phyloP scores from a whole-genome alignment of 2,113 vertebrate species.

The Sturnus vulgaris region DNA sequence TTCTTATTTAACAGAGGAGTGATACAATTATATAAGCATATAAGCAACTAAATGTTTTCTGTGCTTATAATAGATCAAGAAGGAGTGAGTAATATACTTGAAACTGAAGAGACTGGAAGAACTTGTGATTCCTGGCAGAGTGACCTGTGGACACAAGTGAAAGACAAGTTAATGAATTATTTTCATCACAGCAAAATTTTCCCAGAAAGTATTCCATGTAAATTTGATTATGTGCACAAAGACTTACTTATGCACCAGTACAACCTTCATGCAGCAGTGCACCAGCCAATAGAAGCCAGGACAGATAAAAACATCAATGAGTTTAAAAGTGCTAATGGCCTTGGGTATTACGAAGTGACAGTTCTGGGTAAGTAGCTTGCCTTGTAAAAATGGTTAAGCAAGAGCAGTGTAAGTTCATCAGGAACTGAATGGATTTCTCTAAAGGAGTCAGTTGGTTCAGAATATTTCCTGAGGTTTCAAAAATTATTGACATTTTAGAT shows the following conservation, averaged over 20 bases:
- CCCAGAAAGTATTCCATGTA: constrained; percentile 79
- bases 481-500: not conserved
- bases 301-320: not conserved
- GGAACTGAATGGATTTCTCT: not conserved
- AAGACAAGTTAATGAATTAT: constrained; percentile 70
- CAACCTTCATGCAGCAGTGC: constrained; percentile 80
- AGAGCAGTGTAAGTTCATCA: not conserved
- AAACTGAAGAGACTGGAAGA: not conserved
- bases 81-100: not conserved
- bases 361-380: constrained; percentile 78
- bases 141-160: constrained; percentile 75
- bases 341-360: constrained; percentile 82
- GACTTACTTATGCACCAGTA: constrained; percentile 74
- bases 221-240: constrained; percentile 75
- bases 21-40: not conserved
- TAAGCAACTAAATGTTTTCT: constrained; percentile 4
- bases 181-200: constrained; percentile 70
- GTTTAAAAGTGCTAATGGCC: constrained; percentile 54
- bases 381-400: not conserved
- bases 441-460: not conserved
- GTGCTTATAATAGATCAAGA: constrained; percentile 10
- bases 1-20: not conserved
- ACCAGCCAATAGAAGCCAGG: constrained; percentile 35
- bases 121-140: constrained; percentile 77
- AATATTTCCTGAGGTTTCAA: not conserved